A percentile compares a stretch with the other conserved stretches of the same genome.
Evolutionary conservation across 2,113 vertebrate species (phyloP).

Genomic region (Uria aalge): DNA sequence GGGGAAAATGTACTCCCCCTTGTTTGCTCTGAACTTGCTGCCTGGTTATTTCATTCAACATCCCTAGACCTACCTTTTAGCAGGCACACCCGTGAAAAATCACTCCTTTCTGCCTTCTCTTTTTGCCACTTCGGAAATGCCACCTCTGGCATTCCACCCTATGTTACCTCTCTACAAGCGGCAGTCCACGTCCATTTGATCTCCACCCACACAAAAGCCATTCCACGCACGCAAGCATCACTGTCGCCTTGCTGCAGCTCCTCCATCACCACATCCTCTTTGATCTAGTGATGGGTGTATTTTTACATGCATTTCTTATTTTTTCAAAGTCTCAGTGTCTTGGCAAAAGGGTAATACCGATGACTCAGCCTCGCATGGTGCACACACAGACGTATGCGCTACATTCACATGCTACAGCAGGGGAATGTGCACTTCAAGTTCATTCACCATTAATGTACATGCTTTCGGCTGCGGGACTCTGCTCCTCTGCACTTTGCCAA

Average conservation of each 20-base stretch:
- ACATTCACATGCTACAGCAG: not conserved
- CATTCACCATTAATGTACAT: not conserved
- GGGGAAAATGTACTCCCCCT: accelerated
- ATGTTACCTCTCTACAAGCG: not conserved
- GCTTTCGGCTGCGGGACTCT: not conserved
- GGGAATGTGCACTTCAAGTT: slow-evolving; percentile 33
- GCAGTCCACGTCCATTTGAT: not conserved
- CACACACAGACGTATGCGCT: not conserved
- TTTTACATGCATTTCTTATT: not conserved
- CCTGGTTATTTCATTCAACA: not conserved
- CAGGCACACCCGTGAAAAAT: accelerated
- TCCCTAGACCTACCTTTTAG: not conserved
- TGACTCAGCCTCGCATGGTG: not conserved
- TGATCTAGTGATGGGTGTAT: not conserved
- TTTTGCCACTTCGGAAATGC: not conserved
- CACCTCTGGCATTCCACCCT: not conserved
- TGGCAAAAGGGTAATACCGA: not conserved
- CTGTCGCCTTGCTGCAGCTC: not conserved
- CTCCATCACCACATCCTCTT: not conserved
- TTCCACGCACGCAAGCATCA: accelerated
- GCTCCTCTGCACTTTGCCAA: not conserved
- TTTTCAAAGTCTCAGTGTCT: not conserved
- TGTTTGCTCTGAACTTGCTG: not conserved
- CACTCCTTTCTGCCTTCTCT: not conserved
- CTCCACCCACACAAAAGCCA: not conserved